Conservation (phyloP, 2,797 vertebrate genomes). For the Nothura maculosa region DNA sequence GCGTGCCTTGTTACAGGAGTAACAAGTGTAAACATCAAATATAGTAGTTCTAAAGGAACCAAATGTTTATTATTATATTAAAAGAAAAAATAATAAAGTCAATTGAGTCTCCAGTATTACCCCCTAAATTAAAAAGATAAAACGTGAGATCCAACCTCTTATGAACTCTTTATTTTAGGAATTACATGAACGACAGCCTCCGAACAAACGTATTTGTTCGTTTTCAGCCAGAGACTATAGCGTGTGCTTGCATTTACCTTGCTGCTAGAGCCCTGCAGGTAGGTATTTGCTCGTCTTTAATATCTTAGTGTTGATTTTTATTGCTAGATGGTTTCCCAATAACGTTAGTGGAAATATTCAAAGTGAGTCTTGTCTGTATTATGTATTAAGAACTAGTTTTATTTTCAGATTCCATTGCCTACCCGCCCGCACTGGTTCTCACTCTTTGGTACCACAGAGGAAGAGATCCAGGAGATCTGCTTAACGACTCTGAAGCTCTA, state of each 20-base stretch:
- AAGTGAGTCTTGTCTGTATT: background rate
- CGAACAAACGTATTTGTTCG: constrained; percentile 98
- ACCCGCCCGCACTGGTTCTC: constrained; percentile 95
- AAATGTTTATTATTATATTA: constrained; percentile 52
- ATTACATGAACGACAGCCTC: constrained; percentile 99
- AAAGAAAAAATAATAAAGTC: constrained; percentile 95
- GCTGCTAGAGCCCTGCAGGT: constrained; percentile 97
- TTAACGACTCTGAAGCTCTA: constrained; percentile 96
- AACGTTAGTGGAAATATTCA: rapidly evolving
- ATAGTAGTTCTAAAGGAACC: background rate
- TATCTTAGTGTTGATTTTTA: background rate
- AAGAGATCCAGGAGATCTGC: constrained; percentile 98
- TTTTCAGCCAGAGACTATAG: constrained; percentile 98
- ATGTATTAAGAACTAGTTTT: background rate
- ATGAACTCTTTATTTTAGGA: constrained; percentile 86
- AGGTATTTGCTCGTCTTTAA: background rate
- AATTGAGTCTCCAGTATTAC: constrained; percentile 87
- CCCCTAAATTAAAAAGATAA: background rate
- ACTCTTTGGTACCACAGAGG: constrained; percentile 94
- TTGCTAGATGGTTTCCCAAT: background rate
- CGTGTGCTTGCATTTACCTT: constrained; percentile 98
- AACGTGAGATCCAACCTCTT: background rate
- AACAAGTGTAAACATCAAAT: background rate
- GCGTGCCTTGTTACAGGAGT: background rate
- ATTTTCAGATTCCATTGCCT: constrained; percentile 90